phyloP scores from a whole-genome alignment of 2,113 vertebrate genomes.

The Rhabdomys dilectus region DNA sequence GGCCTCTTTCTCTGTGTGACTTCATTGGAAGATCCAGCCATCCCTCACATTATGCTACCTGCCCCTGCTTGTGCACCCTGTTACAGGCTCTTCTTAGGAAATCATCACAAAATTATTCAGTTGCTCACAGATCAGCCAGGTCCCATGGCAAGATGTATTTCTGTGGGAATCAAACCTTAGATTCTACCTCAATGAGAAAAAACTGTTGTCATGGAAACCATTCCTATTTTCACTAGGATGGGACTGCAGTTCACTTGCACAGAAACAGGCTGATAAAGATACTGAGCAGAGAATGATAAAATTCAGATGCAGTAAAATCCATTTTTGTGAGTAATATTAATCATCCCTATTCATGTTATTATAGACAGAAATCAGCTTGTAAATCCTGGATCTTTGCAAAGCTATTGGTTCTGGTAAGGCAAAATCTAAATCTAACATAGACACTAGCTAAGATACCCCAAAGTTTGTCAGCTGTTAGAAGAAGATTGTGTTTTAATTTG shows the following conservation, averaged over 20 bases:
- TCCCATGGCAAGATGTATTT: slow-evolving; percentile 65
- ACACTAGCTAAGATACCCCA: slow-evolving; percentile 31
- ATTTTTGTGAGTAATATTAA: slow-evolving; percentile 48
- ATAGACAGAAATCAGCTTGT: neutral
- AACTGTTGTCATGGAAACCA: slow-evolving; percentile 79
- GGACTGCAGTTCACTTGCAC: slow-evolving; percentile 59
- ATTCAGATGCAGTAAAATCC: slow-evolving; percentile 29
- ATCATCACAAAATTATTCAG: slow-evolving; percentile 65
- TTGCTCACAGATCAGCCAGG: slow-evolving; percentile 68
- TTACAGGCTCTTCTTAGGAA: slow-evolving; percentile 62
- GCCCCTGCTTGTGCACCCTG: neutral
- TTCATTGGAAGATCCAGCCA: neutral
- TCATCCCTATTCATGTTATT: slow-evolving; percentile 46
- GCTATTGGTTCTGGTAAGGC: neutral
- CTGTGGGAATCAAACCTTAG: slow-evolving; percentile 70
- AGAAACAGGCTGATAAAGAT: slow-evolving; percentile 58
- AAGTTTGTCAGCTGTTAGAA: slow-evolving; percentile 50
- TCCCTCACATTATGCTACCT: slow-evolving; percentile 4
- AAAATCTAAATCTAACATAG: neutral
- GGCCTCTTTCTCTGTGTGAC: neutral
- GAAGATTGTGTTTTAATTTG: slow-evolving; percentile 44
- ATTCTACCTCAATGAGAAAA: slow-evolving; percentile 66
- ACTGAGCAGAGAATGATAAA: slow-evolving; percentile 32
- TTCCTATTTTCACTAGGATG: slow-evolving; percentile 64
- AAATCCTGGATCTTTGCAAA: neutral